phyloP scores from a whole-genome alignment of 2,888 invertebrate genomes.

The Protophormia terraenovae region DNA sequence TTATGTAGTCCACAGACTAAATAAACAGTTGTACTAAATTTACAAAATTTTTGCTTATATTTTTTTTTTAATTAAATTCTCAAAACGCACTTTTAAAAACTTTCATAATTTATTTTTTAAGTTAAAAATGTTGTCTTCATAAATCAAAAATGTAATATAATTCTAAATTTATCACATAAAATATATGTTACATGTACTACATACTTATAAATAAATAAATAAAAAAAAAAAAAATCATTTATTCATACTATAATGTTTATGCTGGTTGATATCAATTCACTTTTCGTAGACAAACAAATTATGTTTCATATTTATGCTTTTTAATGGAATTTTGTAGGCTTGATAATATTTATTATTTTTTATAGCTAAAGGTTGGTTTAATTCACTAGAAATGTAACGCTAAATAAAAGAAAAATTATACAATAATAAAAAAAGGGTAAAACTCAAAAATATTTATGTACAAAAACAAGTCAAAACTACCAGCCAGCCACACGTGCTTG shows the following conservation, averaged over 20 bases:
- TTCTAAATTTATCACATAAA: neutral
- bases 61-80: too few relatives aligned
- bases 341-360: neutral
- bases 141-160: neutral
- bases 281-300: neutral
- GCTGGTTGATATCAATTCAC: neutral
- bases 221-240: too few relatives aligned
- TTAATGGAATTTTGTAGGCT: neutral
- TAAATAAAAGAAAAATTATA: neutral
- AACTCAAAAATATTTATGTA: neutral
- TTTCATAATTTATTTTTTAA: neutral
- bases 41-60: too few relatives aligned
- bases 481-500: slow-evolving; percentile 13
- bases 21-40: too few relatives aligned
- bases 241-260: neutral
- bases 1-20: too few relatives aligned
- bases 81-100: too few relatives aligned
- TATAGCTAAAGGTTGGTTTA: neutral
- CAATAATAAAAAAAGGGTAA: neutral
- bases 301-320: neutral
- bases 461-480: neutral
- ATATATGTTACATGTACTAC: neutral
- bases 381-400: neutral
- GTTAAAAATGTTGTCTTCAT: neutral
- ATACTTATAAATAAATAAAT: too few relatives aligned